phyloP scores from a whole-genome alignment of 2,888 invertebrate species.

The Stratiomys singularior region DNA sequence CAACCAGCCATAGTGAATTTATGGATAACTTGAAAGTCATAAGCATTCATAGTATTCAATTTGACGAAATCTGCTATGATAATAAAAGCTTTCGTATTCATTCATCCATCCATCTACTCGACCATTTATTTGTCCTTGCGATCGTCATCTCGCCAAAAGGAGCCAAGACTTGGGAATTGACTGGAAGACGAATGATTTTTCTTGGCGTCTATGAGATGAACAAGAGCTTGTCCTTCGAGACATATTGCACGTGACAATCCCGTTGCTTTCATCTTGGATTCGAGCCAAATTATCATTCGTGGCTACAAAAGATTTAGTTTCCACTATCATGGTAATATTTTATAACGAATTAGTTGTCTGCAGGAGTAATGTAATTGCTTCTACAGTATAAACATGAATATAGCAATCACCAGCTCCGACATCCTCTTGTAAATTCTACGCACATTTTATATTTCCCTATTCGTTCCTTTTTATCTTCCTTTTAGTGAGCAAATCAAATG shows the following conservation, averaged over 20 bases:
- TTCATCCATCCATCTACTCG: not conserved
- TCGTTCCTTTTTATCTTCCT: too few species aligned
- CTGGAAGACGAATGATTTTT: conserved; percentile 16
- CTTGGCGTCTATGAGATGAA: conserved; percentile 2
- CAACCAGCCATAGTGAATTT: conserved; percentile 9
- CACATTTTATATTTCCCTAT: too few species aligned
- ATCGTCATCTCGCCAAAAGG: not conserved
- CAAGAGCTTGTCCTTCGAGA: not conserved
- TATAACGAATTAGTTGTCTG: too few species aligned
- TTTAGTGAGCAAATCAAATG: not conserved
- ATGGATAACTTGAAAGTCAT: conserved; percentile 28
- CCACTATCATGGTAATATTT: too few species aligned
- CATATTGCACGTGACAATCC: not conserved
- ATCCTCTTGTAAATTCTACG: too few species aligned
- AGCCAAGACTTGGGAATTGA: not conserved
- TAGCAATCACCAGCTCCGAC: too few species aligned
- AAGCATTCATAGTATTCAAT: conserved; percentile 41
- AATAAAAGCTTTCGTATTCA: conserved; percentile 23
- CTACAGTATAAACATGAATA: too few species aligned
- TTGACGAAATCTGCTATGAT: conserved; percentile 13
- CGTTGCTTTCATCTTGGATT: not conserved
- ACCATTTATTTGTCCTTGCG: conserved; percentile 25
- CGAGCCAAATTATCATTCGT: not conserved
- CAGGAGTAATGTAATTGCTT: too few species aligned
- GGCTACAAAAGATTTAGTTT: too few species aligned